phyloP scores from a whole-genome alignment of 2,888 invertebrate genomes.

The Metalampra italica region DNA sequence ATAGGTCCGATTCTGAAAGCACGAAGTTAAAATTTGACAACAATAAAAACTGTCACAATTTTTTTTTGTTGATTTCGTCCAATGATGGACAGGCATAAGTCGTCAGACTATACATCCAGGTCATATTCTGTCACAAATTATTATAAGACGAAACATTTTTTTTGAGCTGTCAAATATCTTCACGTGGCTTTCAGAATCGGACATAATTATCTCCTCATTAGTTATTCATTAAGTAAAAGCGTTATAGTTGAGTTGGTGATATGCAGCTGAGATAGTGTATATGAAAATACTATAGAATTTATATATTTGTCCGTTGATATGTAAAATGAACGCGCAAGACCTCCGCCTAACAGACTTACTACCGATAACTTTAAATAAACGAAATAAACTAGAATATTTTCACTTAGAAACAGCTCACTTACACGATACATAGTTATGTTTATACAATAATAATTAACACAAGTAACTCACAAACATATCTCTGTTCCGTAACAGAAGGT shows the following conservation, averaged over 20 bases:
- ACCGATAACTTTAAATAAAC: constrained; percentile 65
- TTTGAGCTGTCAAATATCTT: no score
- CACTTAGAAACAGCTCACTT: constrained; percentile 64
- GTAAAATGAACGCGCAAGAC: constrained; percentile 44
- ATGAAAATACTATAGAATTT: constrained; percentile 27
- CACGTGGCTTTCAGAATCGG: no score
- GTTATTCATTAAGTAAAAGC: constrained; percentile 5
- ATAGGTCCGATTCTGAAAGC: neutral
- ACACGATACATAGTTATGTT: constrained; percentile 61
- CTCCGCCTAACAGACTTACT: constrained; percentile 57
- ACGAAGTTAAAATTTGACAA: no score
- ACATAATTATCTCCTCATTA: no score
- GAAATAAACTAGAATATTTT: constrained; percentile 68
- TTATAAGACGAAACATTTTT: no score
- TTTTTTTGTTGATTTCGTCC: no score
- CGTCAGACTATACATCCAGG: no score
- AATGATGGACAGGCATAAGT: no score
- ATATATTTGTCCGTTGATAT: constrained; percentile 44
- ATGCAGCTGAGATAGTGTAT: constrained; percentile 43
- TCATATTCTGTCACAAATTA: no score
- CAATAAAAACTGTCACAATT: no score
- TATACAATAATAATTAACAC: constrained; percentile 61
- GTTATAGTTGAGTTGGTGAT: constrained; percentile 36
- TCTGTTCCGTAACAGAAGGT: constrained; percentile 57
- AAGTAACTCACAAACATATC: constrained; percentile 65